phyloP scores from a whole-genome alignment of 1,140 invertebrate genomes.

The Bombus picipes region DNA sequence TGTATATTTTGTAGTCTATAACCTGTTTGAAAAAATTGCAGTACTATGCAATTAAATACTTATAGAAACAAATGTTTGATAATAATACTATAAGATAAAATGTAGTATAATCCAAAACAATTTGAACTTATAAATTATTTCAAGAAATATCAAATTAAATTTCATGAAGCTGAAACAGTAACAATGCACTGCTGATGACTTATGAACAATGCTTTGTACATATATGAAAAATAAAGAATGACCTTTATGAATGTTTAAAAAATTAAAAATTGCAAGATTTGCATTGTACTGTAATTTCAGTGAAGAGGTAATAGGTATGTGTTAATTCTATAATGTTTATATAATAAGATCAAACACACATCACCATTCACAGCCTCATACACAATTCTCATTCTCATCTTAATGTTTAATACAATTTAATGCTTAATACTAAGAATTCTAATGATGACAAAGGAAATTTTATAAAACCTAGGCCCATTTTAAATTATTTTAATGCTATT shows the following conservation, averaged over 20 bases:
- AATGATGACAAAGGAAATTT: slow-evolving; percentile 51
- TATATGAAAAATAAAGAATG: slow-evolving; percentile 24
- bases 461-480: slow-evolving; percentile 65
- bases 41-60: slow-evolving; percentile 56
- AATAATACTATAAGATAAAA: slow-evolving; percentile 12
- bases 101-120: not conserved
- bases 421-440: slow-evolving; percentile 58
- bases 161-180: not conserved
- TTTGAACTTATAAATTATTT: slow-evolving; percentile 19
- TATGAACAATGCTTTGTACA: slow-evolving; percentile 23
- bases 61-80: slow-evolving; percentile 29
- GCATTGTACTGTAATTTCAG: slow-evolving; percentile 77
- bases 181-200: slow-evolving; percentile 15
- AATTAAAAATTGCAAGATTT: slow-evolving; percentile 46
- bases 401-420: slow-evolving; percentile 64
- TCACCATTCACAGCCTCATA: slow-evolving; percentile 68
- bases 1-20: slow-evolving; percentile 64
- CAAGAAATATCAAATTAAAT: not conserved
- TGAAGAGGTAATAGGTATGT: slow-evolving; percentile 74
- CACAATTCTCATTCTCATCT: slow-evolving; percentile 66
- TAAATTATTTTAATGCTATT: slow-evolving; percentile 49
- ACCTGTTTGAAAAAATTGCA: slow-evolving; percentile 71
- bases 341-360: slow-evolving; percentile 75
- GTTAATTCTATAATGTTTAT: slow-evolving; percentile 73
- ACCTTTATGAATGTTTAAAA: slow-evolving; percentile 38